Conservation (phyloP, 2,113 vertebrate genomes). For the Megalops atlanticus region DNA sequence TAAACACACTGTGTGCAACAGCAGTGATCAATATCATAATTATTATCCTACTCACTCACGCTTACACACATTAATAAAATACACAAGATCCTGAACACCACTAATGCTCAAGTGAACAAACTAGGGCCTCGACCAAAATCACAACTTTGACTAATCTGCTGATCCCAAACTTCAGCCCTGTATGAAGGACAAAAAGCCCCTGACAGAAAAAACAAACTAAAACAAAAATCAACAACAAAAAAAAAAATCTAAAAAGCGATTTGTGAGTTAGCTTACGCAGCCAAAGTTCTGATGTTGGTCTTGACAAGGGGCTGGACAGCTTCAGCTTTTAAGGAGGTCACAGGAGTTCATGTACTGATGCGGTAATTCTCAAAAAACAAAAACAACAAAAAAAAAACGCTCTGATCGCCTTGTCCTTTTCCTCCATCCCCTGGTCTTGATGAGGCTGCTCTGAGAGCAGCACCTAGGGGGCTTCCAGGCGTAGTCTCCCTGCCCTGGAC, state of each 20-base stretch:
- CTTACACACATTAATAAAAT: constrained; percentile 71
- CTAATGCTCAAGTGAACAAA: constrained; percentile 57
- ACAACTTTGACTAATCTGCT: background rate
- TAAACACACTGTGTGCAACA: constrained; percentile 60
- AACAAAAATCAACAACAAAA: constrained; percentile 34
- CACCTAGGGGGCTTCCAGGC: background rate
- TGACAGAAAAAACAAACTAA: constrained; percentile 55
- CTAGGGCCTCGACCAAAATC: constrained; percentile 50
- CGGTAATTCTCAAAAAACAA: constrained; percentile 19
- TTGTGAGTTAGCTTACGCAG: constrained; percentile 48
- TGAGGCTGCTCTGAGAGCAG: constrained; percentile 11
- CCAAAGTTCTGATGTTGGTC: constrained; percentile 1
- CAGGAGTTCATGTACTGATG: constrained; percentile 16
- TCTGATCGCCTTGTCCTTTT: background rate
- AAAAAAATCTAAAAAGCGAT: constrained; percentile 64
- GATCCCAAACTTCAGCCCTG: constrained; percentile 41
- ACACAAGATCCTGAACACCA: constrained; percentile 73
- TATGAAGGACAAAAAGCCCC: constrained; percentile 53
- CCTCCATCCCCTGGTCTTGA: background rate
- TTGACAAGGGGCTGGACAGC: background rate
- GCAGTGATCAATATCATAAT: constrained; percentile 56
- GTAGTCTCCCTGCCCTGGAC: background rate
- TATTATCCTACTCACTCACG: constrained; percentile 60
- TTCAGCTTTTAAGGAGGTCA: constrained; percentile 24
- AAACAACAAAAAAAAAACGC: background rate